phyloP scores from a whole-genome alignment of 2,113 vertebrate genomes.

The Calyptommatus sinebrachiatus region DNA sequence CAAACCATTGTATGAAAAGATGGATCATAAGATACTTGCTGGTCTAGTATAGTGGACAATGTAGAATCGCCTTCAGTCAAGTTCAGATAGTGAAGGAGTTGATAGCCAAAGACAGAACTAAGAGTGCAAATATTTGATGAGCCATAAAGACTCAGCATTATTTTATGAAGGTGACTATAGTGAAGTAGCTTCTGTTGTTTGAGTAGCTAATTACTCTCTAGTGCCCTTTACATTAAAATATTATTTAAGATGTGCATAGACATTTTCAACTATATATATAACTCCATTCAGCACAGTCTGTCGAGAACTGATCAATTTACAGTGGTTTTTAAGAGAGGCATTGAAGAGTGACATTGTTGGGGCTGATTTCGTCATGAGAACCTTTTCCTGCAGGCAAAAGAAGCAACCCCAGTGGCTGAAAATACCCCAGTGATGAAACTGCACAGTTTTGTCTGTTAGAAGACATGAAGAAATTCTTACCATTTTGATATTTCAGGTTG shows the following conservation, averaged over 20 bases:
- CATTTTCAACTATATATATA: conserved; percentile 57
- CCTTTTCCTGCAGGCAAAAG: conserved; percentile 60
- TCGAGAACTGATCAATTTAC: conserved; percentile 43
- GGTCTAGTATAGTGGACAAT: too few species aligned
- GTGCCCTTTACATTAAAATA: conserved; percentile 57
- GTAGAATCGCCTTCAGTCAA: conserved; percentile 27
- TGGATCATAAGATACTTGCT: too few species aligned
- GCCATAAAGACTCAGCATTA: conserved; percentile 35
- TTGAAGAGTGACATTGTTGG: conserved; percentile 58
- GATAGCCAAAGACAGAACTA: conserved; percentile 51
- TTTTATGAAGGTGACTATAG: conserved; percentile 26
- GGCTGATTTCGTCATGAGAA: conserved; percentile 66
- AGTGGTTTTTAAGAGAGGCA: conserved; percentile 37
- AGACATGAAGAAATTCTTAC: conserved; percentile 33
- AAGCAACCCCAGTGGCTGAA: conserved; percentile 67
- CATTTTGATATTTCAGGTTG: conserved; percentile 40
- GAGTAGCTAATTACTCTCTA: conserved; percentile 51
- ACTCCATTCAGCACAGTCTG: conserved; percentile 61
- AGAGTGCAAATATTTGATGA: conserved; percentile 8
- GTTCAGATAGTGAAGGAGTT: conserved; percentile 33
- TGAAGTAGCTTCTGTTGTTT: conserved; percentile 47
- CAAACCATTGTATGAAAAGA: too few species aligned
- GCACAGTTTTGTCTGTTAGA: conserved; percentile 34
- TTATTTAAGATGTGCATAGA: conserved; percentile 58
- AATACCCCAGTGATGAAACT: conserved; percentile 32